Percentiles rank a stretch among this genome's conserved stretches.
These are phyloP conservation scores for Choristoneura rosaceana DNA, from an alignment of 2,888 invertebrate species.

Conservation along the genomic window DNA sequence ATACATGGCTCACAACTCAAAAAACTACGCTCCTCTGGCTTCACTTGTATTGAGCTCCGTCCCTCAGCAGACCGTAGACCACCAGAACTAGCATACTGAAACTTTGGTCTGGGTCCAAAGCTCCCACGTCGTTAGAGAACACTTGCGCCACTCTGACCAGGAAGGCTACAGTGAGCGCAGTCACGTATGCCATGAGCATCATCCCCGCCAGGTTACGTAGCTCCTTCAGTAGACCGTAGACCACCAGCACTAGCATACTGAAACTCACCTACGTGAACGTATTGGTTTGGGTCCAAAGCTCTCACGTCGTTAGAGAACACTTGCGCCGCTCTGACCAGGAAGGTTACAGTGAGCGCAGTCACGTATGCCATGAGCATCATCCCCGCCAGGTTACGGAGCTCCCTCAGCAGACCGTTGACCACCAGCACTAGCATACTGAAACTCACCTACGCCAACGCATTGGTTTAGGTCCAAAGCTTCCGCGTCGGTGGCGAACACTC, in stretches of 20 bases:
- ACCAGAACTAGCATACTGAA: no score
- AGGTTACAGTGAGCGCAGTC: constrained; percentile 27
- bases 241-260: constrained; percentile 33
- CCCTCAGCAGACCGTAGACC: no score
- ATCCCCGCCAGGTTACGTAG: constrained; percentile 43
- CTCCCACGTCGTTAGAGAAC: background rate
- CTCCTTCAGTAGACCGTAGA: constrained; percentile 35
- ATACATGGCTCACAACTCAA: no score
- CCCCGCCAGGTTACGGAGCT: constrained; percentile 43
- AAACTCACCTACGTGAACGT: background rate
- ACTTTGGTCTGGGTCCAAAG: background rate
- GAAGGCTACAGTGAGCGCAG: constrained; percentile 27
- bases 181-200: constrained; percentile 42
- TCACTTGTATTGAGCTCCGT: no score
- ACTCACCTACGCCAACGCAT: constrained; percentile 3
- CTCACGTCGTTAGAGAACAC: background rate
- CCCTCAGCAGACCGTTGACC: constrained; percentile 37
- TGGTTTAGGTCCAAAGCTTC: accelerated
- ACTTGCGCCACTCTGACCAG: background rate
- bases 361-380: constrained; percentile 41
- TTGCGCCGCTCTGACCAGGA: constrained; percentile 7
- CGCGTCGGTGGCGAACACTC: background rate
- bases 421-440: constrained; percentile 29
- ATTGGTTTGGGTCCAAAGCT: background rate
- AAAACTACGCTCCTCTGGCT: no score